Evolutionary conservation across 2,113 vertebrate genomes (phyloP), one percentile per base, ranked within the genome.

Genomic region (Cervus canadensis): DNA sequence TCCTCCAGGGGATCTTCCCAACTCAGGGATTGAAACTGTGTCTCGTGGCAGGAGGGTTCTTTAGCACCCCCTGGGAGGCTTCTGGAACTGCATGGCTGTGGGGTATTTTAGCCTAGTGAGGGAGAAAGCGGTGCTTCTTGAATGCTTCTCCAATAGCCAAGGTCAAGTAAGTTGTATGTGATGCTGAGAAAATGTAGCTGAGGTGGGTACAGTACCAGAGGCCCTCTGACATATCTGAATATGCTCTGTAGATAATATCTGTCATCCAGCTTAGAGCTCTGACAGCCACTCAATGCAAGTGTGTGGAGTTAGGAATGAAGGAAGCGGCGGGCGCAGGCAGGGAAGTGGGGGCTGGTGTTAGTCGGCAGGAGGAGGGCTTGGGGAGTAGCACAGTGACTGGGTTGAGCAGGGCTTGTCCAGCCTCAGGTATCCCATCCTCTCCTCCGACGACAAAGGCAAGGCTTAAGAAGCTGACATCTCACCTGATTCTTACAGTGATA

Each of bases 181-280:
- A 71, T 6, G 16, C 16, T 79, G 83, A 87, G 82, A 91, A 95
- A 67, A 86, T 7, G 52, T 23, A 78, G 33, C 50, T 45, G 26
- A 88, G 76, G 54, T 45, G 14, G 48, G 76, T 23, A 23, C 7
- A 26, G 25, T 17, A 7, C 5, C 15, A 45, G 79, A 89, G 45
- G 64, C 48, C 52, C 87, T 76, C 45, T 62, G 95, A 85, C 50
- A 57, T 62, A 76, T 62, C 25, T 5, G 74, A 90, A 81, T 36
- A 85, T 33, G n/a, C 82, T 96, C 40, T 60, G 93, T 86, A 71
- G 94, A 60, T 25, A 81, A 26, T 36, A 57, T 86, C 78, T 28
- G 64, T 40, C n/a, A 50, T 43, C 56, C 82, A 83, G 30, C 43
- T 81, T 40, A 76, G 81, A 90, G 48, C 48, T 11, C 10, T 19